Base-by-base conservation (phyloP, 2,888 invertebrate species). In the Rhabditophanes sp. region DNA sequence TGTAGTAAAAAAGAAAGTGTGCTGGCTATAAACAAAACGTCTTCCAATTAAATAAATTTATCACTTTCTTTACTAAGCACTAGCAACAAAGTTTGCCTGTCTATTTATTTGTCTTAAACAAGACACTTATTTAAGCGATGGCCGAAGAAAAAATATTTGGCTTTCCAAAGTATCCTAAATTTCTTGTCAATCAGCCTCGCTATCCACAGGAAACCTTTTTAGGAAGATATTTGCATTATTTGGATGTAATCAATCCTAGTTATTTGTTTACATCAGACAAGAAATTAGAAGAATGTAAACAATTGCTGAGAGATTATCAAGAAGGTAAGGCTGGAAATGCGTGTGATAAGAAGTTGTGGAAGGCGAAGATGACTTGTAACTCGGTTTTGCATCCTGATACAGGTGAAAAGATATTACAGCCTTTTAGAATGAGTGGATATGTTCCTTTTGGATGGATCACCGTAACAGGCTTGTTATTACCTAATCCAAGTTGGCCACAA, bases 381-480 rank as follows among this genome's bases (percentile, higher is more conserved):
- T 69, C 70, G 4, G 48, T 44, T 12, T 26, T 54, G 14, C 57
- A 63, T 39, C 55, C 56, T 8, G 54, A 60, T 40, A 46, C 59
- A 58, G 69, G 70, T 3, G 65, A 72, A 39, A 69, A 69, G 44
- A 63, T 72, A 3, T 62, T 69, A 24, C 67, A 69, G 62, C 71
- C 72, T 7, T 71, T 72, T 44, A 51, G 72, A 40, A 72, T 72
- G 71, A 68, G 69, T 41, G 71, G 70, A 9, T 70, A 64, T 56
- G 69, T 71, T 6, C 69, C 70, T 3, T 70, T 71, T 54, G 69
- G 69, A 33, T 65, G 68, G 41, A 68, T 67, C 20, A 65, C 67
- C 33, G 69, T 70, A 55, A 67, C 67, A 1, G 71, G 71, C 17
- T 53, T 72, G 48, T 46, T 72, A 23, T 52, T 70, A 30, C 72